A percentile compares a stretch with the other conserved stretches of the same genome.
phyloP scores from a whole-genome alignment of 2,888 invertebrate genomes.

The Pristionchus maxplancki region DNA sequence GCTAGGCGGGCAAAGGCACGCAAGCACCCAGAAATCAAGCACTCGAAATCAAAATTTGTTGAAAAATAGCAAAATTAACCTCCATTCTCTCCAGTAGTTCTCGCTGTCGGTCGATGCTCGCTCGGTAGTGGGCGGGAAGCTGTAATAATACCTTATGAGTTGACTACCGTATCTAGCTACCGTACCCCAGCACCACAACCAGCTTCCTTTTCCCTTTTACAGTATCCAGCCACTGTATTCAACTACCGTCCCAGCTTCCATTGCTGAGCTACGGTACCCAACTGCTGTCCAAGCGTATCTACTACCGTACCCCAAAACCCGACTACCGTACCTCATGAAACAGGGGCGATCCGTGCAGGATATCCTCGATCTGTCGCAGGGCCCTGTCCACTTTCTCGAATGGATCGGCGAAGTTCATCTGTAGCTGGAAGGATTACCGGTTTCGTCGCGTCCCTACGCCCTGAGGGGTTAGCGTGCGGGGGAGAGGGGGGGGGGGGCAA shows the following conservation, averaged over 20 bases:
- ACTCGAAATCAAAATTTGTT: too few relatives aligned
- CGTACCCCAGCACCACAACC: background rate
- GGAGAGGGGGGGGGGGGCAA: too few relatives aligned
- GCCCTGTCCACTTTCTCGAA: background rate
- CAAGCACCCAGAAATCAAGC: too few relatives aligned
- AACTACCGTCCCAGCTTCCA: too few relatives aligned
- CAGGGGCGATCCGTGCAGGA: background rate
- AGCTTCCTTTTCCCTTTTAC: background rate
- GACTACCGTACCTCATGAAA: background rate
- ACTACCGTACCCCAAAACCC: too few relatives aligned
- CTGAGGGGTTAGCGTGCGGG: too few relatives aligned
- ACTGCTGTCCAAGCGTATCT: too few relatives aligned
- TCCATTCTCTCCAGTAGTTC: background rate
- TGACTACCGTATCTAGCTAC: background rate
- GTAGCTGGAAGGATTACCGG: background rate
- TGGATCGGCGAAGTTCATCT: background rate
- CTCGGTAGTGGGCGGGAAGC: background rate
- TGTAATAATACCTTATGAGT: background rate
- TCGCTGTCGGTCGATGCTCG: too few relatives aligned
- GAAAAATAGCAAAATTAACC: too few relatives aligned
- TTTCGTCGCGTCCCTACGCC: background rate
- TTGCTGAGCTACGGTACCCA: too few relatives aligned
- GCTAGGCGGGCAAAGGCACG: too few relatives aligned
- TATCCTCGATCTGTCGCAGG: background rate
- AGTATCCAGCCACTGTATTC: background rate